Base-by-base conservation (phyloP, 2,113 vertebrate species). In the Herpetotheres cachinnans region DNA sequence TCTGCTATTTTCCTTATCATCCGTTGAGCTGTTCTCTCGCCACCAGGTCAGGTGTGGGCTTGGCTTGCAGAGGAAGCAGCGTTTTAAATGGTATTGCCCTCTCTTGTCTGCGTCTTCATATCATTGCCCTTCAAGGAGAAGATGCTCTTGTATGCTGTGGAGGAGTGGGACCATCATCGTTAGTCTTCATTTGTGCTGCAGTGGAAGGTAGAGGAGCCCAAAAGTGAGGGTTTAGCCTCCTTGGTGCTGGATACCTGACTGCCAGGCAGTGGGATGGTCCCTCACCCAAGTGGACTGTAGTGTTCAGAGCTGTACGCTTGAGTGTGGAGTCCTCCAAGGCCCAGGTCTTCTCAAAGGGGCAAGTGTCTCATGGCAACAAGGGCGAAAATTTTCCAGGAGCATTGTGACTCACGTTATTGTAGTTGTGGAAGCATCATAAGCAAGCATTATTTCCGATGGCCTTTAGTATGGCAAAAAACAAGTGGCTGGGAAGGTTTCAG, bases 1-100 rank as follows among this genome's bases (percentile, higher is more conserved):
- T 93, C 94, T 98, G 97, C 97, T 95, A 25, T 97, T 98, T 98
- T 97, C 78, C 97, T 98, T 98, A 98, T 98, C 98, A 88, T 86
- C 92, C 88, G 82, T 92, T 85, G 72, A 96, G 91, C 97, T 98
- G 95, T 83, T 97, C 90, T 96, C 94, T 95, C 55, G 16, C 95
- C 92, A 50, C 62, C 25, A 55, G 97, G 96, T 98, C 93, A 95
- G 87, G 61, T 44, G 26, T 93, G 95, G 90, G 94, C 89, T 97
- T 97, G 34, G 32, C 92, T 93, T 91, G 96, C 71, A 85, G 80
- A 95, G 44, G 44, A 96, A 95, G 81, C 55, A 17, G 27, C 80
- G 52, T 72, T 97, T 94, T 95, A 90, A 96, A 89, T n/a, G 81
- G 49, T 88, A 65, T 95, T 42, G 80, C 59, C 81, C 30, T 90